Conservation (phyloP, 2,113 vertebrate genomes). For the Percina caprodes region DNA sequence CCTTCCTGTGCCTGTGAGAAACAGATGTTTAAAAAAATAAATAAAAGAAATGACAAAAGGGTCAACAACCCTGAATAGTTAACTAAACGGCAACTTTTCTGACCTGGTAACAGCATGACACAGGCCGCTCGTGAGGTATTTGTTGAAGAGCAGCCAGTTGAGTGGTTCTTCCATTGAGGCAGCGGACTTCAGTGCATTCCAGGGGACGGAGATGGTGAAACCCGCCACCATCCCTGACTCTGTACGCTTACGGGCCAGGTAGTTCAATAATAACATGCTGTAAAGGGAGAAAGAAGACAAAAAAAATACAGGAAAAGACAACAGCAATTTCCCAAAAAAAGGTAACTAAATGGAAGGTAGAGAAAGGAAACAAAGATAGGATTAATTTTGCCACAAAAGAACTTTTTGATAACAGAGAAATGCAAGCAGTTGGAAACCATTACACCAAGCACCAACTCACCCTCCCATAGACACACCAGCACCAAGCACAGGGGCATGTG, state of each 20-base stretch:
- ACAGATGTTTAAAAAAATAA: neutral
- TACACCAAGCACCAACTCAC: constrained; percentile 75
- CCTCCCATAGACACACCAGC: constrained; percentile 89
- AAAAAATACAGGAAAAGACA: neutral
- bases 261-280: constrained; percentile 88
- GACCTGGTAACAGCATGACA: constrained; percentile 72
- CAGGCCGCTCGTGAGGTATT: constrained; percentile 73
- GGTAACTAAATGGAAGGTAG: neutral
- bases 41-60: too few relatives aligned
- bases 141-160: constrained; percentile 88
- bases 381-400: neutral
- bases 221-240: constrained; percentile 82
- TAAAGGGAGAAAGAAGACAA: neutral
- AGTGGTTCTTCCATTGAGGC: constrained; percentile 86
- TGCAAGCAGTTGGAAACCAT: neutral
- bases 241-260: constrained; percentile 78
- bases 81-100: neutral
- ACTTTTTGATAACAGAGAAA: neutral
- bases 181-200: constrained; percentile 83
- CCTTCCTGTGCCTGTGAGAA: constrained; percentile 80
- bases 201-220: constrained; percentile 84
- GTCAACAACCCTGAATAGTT: too few relatives aligned
- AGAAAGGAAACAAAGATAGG: neutral
- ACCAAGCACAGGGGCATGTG: constrained; percentile 83
- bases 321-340: neutral